Percentiles rank a stretch among this genome's conserved stretches.
phyloP scores from a whole-genome alignment of 23 tunicate genomes.

The Trididemnum nubilum region DNA sequence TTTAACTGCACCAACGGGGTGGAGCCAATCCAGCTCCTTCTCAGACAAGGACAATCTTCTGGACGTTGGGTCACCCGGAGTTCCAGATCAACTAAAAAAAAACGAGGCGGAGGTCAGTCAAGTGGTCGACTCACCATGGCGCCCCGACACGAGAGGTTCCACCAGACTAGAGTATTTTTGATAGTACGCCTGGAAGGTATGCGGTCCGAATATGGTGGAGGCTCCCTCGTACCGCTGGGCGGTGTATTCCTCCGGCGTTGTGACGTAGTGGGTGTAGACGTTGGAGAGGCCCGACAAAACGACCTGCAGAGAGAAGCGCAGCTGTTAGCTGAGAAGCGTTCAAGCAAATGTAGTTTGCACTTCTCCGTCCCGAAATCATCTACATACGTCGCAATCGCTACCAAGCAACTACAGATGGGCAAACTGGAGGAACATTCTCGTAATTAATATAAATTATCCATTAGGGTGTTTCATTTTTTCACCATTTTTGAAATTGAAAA shows the following conservation, averaged over 20 bases:
- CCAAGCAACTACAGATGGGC: no score
- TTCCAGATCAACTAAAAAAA: no score
- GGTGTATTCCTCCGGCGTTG: constrained; percentile 89
- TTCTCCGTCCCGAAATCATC: background rate
- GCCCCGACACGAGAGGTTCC: constrained; percentile 35
- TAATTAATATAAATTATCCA: no score
- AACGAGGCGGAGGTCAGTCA: no score
- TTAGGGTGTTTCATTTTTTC: no score
- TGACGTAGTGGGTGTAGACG: constrained; percentile 97
- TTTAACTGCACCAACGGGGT: no score
- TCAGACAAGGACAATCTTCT: background rate
- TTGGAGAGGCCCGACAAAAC: constrained; percentile 89
- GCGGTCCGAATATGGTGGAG: constrained; percentile 89
- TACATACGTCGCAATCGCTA: no score
- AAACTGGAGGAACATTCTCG: no score
- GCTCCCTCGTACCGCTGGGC: constrained; percentile 98
- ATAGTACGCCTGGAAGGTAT: constrained; percentile 83
- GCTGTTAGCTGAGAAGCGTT: background rate
- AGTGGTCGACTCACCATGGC: constrained; percentile 36
- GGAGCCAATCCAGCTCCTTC: no score
- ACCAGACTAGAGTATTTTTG: constrained; percentile 62
- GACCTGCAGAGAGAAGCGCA: no score
- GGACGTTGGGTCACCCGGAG: no score
- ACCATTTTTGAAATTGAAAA: no score
- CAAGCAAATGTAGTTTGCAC: background rate